A percentile compares a stretch with the other conserved stretches of the same genome.
Conservation (phyloP, 1,140 invertebrate species). For the Trichogramma pretiosum region DNA sequence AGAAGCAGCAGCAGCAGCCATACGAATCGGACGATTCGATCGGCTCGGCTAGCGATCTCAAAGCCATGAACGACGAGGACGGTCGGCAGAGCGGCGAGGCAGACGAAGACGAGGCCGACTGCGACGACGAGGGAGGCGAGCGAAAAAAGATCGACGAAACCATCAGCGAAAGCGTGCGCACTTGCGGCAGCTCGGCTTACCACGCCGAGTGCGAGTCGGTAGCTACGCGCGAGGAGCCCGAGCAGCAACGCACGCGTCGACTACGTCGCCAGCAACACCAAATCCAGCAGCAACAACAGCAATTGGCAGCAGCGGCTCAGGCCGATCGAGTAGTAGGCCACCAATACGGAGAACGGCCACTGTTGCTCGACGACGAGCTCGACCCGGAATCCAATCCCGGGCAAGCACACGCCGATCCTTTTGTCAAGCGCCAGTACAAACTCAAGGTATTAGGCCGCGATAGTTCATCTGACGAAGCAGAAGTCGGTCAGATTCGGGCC, state of each 20-base stretch:
- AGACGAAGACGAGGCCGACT: slow-evolving; percentile 46
- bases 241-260: slow-evolving; percentile 42
- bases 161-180: slow-evolving; percentile 57
- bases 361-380: slow-evolving; percentile 71
- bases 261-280: slow-evolving; percentile 14
- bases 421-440: slow-evolving; percentile 34
- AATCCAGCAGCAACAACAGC: slow-evolving; percentile 13
- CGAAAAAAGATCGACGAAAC: slow-evolving; percentile 48
- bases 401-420: slow-evolving; percentile 40
- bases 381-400: slow-evolving; percentile 52
- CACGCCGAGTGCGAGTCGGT: slow-evolving; percentile 65
- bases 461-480: slow-evolving; percentile 30
- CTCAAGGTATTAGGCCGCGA: slow-evolving; percentile 20
- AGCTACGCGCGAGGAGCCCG: slow-evolving; percentile 56
- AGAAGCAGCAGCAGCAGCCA: slow-evolving; percentile 1
- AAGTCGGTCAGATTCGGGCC: background rate
- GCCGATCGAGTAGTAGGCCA: slow-evolving; percentile 56
- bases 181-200: slow-evolving; percentile 60
- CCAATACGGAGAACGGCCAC: slow-evolving; percentile 68
- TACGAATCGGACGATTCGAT: slow-evolving; percentile 61
- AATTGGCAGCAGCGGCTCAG: slow-evolving; percentile 24
- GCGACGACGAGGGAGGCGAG: slow-evolving; percentile 32
- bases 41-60: slow-evolving; percentile 64
- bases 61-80: slow-evolving; percentile 54
- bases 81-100: slow-evolving; percentile 31